phyloP scores from a whole-genome alignment of 2,888 invertebrate species.

The Eulithis prunata region DNA sequence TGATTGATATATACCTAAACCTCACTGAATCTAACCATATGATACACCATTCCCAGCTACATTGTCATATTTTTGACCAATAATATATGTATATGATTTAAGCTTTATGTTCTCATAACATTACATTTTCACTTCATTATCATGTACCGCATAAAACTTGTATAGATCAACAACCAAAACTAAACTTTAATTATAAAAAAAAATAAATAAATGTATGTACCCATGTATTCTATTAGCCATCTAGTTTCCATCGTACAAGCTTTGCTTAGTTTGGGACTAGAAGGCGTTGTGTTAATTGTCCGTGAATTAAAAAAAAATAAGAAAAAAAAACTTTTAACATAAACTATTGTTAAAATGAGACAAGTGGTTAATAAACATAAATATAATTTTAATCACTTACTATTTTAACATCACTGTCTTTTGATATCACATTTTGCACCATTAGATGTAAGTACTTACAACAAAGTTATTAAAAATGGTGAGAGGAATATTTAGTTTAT shows the following conservation, averaged over 20 bases:
- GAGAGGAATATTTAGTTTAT: conserved; percentile 1
- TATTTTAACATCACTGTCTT: conserved; percentile 4
- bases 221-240: no score
- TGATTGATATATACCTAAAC: conserved; percentile 43
- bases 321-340: no score
- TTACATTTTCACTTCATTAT: no score
- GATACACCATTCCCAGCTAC: conserved; percentile 31
- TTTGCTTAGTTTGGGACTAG: no score
- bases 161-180: no score
- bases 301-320: no score
- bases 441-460: conserved; percentile 18
- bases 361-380: background rate
- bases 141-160: no score
- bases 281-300: no score
- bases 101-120: no score
- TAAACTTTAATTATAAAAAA: no score
- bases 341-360: background rate
- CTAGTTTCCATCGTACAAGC: no score
- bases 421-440: conserved; percentile 19
- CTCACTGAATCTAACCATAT: conserved; percentile 32
- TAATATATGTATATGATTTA: background rate
- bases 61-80: conserved; percentile 1
- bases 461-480: conserved; percentile 9
- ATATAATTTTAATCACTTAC: conserved; percentile 11
- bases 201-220: no score